phyloP scores from a whole-genome alignment of 1,140 invertebrate species.

The Pissodes strobi region DNA sequence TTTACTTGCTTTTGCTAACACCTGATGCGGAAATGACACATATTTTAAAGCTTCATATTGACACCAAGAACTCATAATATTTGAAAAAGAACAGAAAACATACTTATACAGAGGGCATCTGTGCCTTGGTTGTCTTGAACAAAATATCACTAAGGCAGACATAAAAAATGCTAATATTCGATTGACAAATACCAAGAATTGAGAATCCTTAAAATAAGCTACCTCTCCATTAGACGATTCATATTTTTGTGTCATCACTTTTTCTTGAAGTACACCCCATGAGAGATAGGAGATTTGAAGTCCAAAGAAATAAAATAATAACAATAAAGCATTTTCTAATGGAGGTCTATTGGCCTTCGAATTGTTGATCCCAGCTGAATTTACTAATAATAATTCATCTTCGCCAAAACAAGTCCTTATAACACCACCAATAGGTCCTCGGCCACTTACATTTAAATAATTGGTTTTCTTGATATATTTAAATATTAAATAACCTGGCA shows the following conservation, averaged over 20 bases:
- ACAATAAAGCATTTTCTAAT: conserved; percentile 62
- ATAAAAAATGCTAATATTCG: conserved; percentile 82
- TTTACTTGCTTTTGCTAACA: conserved; percentile 92
- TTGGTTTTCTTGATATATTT: conserved; percentile 80
- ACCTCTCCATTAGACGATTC: conserved; percentile 62
- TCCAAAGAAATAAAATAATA: conserved; percentile 83
- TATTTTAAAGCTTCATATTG: conserved; percentile 99
- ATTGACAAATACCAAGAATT: conserved; percentile 95
- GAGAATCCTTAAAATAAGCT: conserved; percentile 86
- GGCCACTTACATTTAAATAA: conserved; percentile 80
- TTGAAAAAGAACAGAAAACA: conserved; percentile 94
- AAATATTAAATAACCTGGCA: conserved; percentile 84
- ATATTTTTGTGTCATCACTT: conserved; percentile 87
- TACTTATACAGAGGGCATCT: conserved; percentile 93
- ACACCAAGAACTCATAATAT: conserved; percentile 98
- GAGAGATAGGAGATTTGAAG: conserved; percentile 89
- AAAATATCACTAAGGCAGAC: conserved; percentile 63
- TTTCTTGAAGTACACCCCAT: conserved; percentile 94
- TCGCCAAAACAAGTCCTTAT: conserved; percentile 69
- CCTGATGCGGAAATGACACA: conserved; percentile 97
- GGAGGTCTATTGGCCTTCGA: conserved; percentile 53
- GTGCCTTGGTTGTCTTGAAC: conserved; percentile 71
- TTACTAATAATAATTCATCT: conserved; percentile 49
- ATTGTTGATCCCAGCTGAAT: conserved; percentile 46
- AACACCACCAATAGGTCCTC: conserved; percentile 61